phyloP scores from a whole-genome alignment of 2,888 invertebrate genomes.

The Dromius quadrimaculatus region DNA sequence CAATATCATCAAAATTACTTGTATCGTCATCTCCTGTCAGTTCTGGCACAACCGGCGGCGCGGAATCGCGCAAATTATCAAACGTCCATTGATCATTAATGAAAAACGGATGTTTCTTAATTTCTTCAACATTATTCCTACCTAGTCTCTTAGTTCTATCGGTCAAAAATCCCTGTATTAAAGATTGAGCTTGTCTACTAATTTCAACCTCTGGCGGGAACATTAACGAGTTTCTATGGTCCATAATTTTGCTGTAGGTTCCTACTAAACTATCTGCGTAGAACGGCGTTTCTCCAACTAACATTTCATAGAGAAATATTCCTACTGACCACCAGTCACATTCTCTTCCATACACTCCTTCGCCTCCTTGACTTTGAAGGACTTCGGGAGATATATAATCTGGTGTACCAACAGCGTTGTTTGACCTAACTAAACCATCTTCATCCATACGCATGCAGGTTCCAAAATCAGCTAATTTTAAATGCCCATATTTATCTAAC shows the following conservation, averaged over 20 bases:
- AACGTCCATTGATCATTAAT: slow-evolving; percentile 98
- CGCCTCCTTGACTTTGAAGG: slow-evolving; percentile 94
- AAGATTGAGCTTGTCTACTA: slow-evolving; percentile 85
- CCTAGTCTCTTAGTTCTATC: slow-evolving; percentile 92
- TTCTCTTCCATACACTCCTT: slow-evolving; percentile 96
- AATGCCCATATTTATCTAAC: slow-evolving; percentile 92
- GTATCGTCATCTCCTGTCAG: slow-evolving; percentile 97
- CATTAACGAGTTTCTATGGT: slow-evolving; percentile 93
- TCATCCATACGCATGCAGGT: slow-evolving; percentile 99
- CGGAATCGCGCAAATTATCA: slow-evolving; percentile 92
- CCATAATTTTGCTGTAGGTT: slow-evolving; percentile 99
- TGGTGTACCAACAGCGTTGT: slow-evolving; percentile 98
- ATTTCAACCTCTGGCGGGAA: slow-evolving; percentile 97
- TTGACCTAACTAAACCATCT: slow-evolving; percentile 95
- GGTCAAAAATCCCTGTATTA: slow-evolving; percentile 94
- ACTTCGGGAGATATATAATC: slow-evolving; percentile 99
- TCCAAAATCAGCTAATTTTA: slow-evolving; percentile 99
- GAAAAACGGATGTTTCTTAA: slow-evolving; percentile 95
- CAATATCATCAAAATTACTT: slow-evolving; percentile 97
- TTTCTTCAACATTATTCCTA: slow-evolving; percentile 92
- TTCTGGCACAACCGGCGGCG: slow-evolving; percentile 97
- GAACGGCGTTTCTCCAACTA: slow-evolving; percentile 98
- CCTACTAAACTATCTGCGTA: slow-evolving; percentile 98
- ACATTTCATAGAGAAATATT: slow-evolving; percentile 98
- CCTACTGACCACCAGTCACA: slow-evolving; percentile 99